Percentiles rank a stretch among this genome's conserved stretches.
Evolutionary conservation across 2,113 vertebrate species (phyloP).

Genomic region (Austrofundulus limnaeus): DNA sequence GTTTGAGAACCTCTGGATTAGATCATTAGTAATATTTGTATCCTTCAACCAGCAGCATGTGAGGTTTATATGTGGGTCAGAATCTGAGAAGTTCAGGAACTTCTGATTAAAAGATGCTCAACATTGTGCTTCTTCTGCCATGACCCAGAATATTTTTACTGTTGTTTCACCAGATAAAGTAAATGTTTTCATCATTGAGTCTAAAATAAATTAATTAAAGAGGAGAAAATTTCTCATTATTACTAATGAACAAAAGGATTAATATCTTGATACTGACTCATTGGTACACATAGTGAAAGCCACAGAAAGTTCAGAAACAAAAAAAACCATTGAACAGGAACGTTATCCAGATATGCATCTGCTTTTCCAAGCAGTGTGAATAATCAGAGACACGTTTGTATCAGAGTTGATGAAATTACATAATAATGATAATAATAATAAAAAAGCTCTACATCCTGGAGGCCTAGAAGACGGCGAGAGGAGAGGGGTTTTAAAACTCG

Average conservation of each 20-base stretch:
- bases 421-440: too few relatives aligned
- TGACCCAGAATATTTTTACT: neutral
- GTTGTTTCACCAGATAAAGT: neutral
- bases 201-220: neutral
- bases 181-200: neutral
- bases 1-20: too few relatives aligned
- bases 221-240: neutral
- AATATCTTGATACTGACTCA: slow-evolving; percentile 22
- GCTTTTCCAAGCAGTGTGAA: neutral
- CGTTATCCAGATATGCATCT: slow-evolving; percentile 32
- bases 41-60: neutral
- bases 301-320: slow-evolving; percentile 41
- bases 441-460: slow-evolving; percentile 38
- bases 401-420: slow-evolving; percentile 40
- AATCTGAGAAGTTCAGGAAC: neutral
- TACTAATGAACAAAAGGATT: neutral
- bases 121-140: slow-evolving; percentile 44
- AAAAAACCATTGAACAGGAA: slow-evolving; percentile 49
- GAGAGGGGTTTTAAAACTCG: slow-evolving; percentile 86
- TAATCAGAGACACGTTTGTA: slow-evolving; percentile 31
- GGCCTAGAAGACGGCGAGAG: slow-evolving; percentile 1
- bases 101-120: slow-evolving; percentile 16
- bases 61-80: neutral
- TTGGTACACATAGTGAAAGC: slow-evolving; percentile 38
- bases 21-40: neutral